Percentiles rank a stretch among this genome's conserved stretches.
Evolutionary conservation across 2,113 vertebrate genomes (phyloP).

Genomic region (Lipophrys pholis): DNA sequence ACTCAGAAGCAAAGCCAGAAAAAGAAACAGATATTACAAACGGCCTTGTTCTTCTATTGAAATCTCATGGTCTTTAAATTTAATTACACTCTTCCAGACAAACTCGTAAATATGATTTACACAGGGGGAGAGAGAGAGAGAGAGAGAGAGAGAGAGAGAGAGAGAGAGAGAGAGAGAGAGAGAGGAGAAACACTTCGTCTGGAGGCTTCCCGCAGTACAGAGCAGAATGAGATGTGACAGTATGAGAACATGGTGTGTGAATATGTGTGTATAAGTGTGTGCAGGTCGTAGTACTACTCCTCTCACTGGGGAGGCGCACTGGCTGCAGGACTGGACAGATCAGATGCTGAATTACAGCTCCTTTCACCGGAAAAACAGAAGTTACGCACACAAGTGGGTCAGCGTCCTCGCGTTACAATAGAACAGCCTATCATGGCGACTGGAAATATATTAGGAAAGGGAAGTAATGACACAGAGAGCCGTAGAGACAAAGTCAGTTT

Average conservation of each 20-base stretch:
- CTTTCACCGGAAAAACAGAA: slow-evolving; percentile 27
- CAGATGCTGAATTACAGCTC: slow-evolving; percentile 36
- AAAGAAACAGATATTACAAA: too few relatives aligned
- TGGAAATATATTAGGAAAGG: slow-evolving; percentile 19
- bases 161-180: neutral
- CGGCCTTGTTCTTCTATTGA: too few relatives aligned
- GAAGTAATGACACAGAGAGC: slow-evolving; percentile 9
- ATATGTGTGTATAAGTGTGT: slow-evolving; percentile 14
- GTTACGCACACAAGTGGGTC: slow-evolving; percentile 43
- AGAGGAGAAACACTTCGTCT: slow-evolving; percentile 17
- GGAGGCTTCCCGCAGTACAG: slow-evolving; percentile 38
- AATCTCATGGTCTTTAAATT: neutral
- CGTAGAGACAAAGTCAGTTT: slow-evolving; percentile 6
- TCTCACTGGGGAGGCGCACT: slow-evolving; percentile 17
- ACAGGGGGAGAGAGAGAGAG: neutral
- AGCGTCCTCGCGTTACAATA: slow-evolving; percentile 1
- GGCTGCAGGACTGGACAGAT: slow-evolving; percentile 38
- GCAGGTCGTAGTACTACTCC: slow-evolving; percentile 6
- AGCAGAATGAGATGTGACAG: slow-evolving; percentile 62
- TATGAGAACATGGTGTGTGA: slow-evolving; percentile 23
- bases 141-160: slow-evolving; percentile 3
- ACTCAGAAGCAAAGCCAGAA: too few relatives aligned
- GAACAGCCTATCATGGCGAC: slow-evolving; percentile 5
- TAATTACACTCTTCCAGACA: slow-evolving; percentile 33
- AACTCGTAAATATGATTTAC: slow-evolving; percentile 38